A percentile compares a stretch with the other conserved stretches of the same genome.
Evolutionary conservation across 2,888 invertebrate genomes (phyloP).

Genomic region (Macrosiphum euphorbiae): DNA sequence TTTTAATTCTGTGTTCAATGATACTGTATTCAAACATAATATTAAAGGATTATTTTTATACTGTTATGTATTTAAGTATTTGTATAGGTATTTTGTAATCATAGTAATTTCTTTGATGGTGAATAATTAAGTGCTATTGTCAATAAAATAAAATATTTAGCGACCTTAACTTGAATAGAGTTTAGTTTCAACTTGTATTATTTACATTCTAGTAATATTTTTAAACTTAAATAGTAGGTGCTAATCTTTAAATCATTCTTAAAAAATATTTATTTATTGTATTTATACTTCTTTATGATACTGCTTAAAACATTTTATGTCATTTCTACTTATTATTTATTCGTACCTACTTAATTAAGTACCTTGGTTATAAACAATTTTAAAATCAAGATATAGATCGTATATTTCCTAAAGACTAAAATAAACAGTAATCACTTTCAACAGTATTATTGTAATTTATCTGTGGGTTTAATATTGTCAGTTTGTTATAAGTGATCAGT

Average conservation of each 20-base stretch:
- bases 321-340: background rate
- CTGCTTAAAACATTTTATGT: background rate
- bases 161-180: background rate
- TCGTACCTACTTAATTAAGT: background rate
- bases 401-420: background rate
- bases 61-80: background rate
- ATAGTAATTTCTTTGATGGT: background rate
- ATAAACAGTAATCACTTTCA: background rate
- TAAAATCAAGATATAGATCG: background rate
- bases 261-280: background rate
- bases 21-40: background rate
- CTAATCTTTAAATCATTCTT: background rate
- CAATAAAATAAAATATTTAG: background rate
- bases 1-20: background rate
- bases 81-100: background rate
- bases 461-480: background rate
- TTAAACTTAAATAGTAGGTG: background rate
- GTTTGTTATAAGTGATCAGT: background rate
- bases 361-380: background rate
- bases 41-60: constrained; percentile 23
- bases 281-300: background rate
- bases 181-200: background rate
- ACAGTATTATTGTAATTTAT: background rate
- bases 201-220: background rate
- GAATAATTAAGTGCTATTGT: background rate